These are phyloP conservation scores for Cololabis saira DNA, from an alignment of 2,113 vertebrate species.

Conservation along the genomic window DNA sequence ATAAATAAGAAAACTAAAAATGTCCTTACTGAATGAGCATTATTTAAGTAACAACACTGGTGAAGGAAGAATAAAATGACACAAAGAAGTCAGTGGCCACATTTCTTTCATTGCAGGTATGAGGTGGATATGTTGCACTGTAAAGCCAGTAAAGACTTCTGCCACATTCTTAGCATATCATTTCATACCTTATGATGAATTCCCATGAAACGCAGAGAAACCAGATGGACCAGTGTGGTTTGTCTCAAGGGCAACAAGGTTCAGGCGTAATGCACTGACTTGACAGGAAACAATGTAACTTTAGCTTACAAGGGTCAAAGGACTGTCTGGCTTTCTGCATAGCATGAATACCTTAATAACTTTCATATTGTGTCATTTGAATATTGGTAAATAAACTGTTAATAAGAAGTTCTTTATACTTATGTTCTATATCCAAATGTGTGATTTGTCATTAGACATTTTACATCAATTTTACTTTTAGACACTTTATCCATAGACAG, in stretches of 20 bases:
- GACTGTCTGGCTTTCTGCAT: background rate
- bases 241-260: conserved; percentile 35
- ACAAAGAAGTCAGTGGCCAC: background rate
- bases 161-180: conserved; percentile 68
- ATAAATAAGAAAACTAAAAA: background rate
- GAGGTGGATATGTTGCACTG: background rate
- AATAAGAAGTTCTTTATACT: background rate
- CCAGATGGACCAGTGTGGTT: conserved; percentile 65
- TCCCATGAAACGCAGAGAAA: conserved; percentile 42
- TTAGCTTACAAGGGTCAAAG: background rate
- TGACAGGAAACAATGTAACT: conserved; percentile 5
- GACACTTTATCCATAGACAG: too few species aligned
- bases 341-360: conserved; percentile 12
- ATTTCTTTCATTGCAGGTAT: background rate
- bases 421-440: too few species aligned
- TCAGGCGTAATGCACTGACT: conserved; percentile 33
- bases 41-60: background rate
- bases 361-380: background rate
- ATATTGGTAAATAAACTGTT: background rate
- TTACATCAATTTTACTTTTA: too few species aligned
- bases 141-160: conserved; percentile 7
- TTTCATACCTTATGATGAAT: conserved; percentile 16
- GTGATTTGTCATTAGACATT: too few species aligned
- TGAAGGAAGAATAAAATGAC: background rate
- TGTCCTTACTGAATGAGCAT: background rate